Evolutionary conservation across 2,888 invertebrate species (phyloP).

Genomic region (Girardia tigrina): DNA sequence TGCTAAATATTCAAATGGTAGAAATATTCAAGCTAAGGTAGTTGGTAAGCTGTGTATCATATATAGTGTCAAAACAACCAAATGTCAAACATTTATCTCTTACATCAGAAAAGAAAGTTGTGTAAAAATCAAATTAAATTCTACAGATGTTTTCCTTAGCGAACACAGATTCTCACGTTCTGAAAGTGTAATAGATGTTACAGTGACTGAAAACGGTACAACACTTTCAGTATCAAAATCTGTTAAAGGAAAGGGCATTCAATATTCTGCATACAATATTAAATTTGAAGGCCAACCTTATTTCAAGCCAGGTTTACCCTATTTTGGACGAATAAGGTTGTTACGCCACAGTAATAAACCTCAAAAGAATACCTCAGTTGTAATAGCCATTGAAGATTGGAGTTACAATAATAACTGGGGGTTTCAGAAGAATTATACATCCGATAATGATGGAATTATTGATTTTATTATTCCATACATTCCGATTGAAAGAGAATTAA

Average conservation of each 20-base stretch:
- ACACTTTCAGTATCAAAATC: not conserved
- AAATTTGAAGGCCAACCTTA: constrained; percentile 8
- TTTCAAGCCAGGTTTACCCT: constrained; percentile 30
- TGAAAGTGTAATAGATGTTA: not conserved
- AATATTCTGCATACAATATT: not conserved
- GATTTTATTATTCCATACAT: constrained; percentile 30
- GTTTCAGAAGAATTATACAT: constrained; percentile 16
- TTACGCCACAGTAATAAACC: not conserved
- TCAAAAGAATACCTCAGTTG: not conserved
- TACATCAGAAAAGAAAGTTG: not conserved
- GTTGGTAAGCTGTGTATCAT: not conserved
- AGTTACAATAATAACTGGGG: constrained; percentile 26
- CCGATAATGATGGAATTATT: constrained; percentile 26
- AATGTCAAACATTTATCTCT: not conserved
- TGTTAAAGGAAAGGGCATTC: not conserved
- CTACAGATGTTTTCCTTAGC: not conserved
- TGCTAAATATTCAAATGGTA: constrained; percentile 30
- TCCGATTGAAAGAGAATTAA: not conserved
- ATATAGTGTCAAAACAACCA: not conserved
- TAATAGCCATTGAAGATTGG: not conserved
- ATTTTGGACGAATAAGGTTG: constrained; percentile 21
- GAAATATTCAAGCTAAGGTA: constrained; percentile 8
- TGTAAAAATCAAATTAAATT: not conserved
- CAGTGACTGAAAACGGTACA: constrained; percentile 28
- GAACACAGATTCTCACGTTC: not conserved